Evolutionary conservation across 2,113 vertebrate species (phyloP), one percentile per base, ranked within the genome.

Genomic region (Centropus bengalensis): DNA sequence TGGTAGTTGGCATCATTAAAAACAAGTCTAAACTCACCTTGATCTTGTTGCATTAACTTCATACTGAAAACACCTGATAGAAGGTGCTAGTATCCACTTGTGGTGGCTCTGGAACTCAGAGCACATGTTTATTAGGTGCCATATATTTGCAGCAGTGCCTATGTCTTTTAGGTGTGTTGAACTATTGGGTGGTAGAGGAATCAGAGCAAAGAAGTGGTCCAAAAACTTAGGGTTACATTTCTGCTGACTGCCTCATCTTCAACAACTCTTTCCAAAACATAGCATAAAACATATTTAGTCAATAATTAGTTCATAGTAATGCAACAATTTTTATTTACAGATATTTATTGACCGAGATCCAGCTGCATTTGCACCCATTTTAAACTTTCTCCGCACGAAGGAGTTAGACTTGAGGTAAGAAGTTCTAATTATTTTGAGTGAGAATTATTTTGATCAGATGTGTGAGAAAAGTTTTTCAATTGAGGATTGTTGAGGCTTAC

Each of bases 321-420:
- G 20, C 82, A 67, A 55, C 9, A 76, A 8, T 42, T 67, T 69
- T 86, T 94, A 42, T 96, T 97, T 97, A 26, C 96, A 99, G 99
- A 99, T 99, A 98, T 99, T 99, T 98, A 99, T 99, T 97, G 99
- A 99, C 96, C 97, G 99, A 97, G 99, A 99, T 96, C 99, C 99
- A 11, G 98, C 99, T 96, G 99, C 99, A 49, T 99, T 99, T 98
- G 99, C 99, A 95, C 99, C 99, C 76, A 99, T 99, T 97, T 97
- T 99, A 97, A 99, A 99, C 98, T 99, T 99, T 96, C 99, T 99
- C 95, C 98, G 99, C 95, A 99, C 99, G 86, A 99, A 99, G 97
- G 99, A 99, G 91, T 97, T 99, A 94, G 99, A 99, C 83, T 96
- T 99, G 92, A 96, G 99, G 99, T 99, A 98, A 98, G 97, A 90